Base-by-base conservation (phyloP, 2,888 invertebrate species). In the Hemaris fuciformis region DNA sequence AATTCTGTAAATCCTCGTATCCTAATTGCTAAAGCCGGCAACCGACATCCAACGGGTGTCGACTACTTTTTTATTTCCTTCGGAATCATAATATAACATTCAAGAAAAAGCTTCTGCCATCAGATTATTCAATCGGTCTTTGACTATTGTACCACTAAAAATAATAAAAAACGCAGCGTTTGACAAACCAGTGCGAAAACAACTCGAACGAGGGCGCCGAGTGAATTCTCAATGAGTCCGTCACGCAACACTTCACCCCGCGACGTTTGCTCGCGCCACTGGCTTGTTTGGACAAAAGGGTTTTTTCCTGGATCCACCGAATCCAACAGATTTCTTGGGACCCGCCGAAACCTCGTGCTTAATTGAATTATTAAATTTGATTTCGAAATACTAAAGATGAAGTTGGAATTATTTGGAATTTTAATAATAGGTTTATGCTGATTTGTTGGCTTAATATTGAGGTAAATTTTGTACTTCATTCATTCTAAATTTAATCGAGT, bases 241-340 rank as follows among this genome's bases (percentile, higher is more conserved):
- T 85, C 88, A 88, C 83, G 84, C 81, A 83, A 84, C 82, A 87
- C 85, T 84, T 83, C 77, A 77, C 78, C 70, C 75, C 69, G 83
- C 87, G 87, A 88, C 89, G 83, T 88, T 87, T 86, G 89, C 83
- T 75, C 78, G 75, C 75, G 80, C 80, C 86, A 77, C 80, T 82
- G 80, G 75, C 73, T 77, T 88, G 84, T 89, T 91, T 90, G 86
- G 85, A 87, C 87, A 87, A 89, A 89, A 84, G 87, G 88, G 84
- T 88, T 91, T 89, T 88, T 87, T 80, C 65, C 63, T 62, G 71
- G 66, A 64, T 27, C 65, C 60, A 69, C 66, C 78, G 78, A 80
- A 80, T 71, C 67, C 73, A 69, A 73, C 73, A 71, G 72, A 74
- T 78, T 81, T 80, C 80, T 75, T 77, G 74, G 74, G 67, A 67